Evolutionary conservation across 2,797 vertebrate genomes (phyloP).

Genomic region (Fistularia tabacaria): DNA sequence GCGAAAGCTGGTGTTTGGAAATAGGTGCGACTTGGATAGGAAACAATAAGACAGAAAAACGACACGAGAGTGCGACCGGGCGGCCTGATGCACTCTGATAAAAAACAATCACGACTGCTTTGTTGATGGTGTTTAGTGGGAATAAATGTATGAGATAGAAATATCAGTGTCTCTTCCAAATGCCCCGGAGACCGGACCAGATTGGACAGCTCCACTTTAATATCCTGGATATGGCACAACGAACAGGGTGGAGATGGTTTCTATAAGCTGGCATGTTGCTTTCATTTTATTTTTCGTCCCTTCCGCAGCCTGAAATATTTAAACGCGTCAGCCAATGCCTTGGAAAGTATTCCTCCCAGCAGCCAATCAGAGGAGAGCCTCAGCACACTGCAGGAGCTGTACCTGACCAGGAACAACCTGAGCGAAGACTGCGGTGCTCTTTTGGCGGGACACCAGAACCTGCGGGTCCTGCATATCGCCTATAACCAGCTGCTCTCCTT

Average conservation of each 20-base stretch:
- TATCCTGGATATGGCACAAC: too few species aligned
- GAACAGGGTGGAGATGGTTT: neutral
- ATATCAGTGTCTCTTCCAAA: too few species aligned
- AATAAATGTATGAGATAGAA: too few species aligned
- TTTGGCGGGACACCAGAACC: slow-evolving; percentile 84
- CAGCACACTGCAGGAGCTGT: slow-evolving; percentile 90
- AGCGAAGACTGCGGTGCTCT: slow-evolving; percentile 87
- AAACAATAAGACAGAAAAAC: too few species aligned
- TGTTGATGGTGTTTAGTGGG: too few species aligned
- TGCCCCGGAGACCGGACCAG: too few species aligned
- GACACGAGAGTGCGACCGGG: too few species aligned
- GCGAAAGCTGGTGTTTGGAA: too few species aligned
- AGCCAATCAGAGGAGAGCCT: slow-evolving; percentile 86
- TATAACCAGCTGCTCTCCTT: slow-evolving; percentile 92
- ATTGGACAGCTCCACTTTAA: too few species aligned
- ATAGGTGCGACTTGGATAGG: too few species aligned
- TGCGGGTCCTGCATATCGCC: slow-evolving; percentile 89
- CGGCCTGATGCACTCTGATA: too few species aligned
- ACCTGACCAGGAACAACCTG: slow-evolving; percentile 87
- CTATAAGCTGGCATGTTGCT: neutral
- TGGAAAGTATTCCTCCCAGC: slow-evolving; percentile 86
- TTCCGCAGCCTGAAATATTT: slow-evolving; percentile 86
- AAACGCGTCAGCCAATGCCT: slow-evolving; percentile 89
- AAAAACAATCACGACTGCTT: too few species aligned
- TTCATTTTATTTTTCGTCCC: slow-evolving; percentile 16